phyloP scores from a whole-genome alignment of 30 jellyfish, hydroid and myxozoan species.

The Sanderia malayensis region DNA sequence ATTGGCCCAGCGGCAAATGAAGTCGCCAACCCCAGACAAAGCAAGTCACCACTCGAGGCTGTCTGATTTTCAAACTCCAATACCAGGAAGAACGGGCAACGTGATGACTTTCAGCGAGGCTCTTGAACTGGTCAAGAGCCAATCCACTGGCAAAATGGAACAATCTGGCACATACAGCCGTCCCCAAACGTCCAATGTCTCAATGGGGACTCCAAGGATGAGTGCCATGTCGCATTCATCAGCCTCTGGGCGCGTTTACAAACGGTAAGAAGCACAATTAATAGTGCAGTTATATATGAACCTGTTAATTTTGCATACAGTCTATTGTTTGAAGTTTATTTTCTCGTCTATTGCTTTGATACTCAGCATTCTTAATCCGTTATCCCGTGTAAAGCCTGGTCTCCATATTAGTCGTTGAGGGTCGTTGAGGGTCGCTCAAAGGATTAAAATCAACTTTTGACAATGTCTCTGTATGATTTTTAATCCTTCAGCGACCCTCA shows the following conservation, averaged over 20 bases:
- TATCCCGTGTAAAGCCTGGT: too few relatives aligned
- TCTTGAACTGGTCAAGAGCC: conserved; percentile 69
- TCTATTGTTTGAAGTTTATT: too few relatives aligned
- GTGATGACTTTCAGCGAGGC: conserved; percentile 94
- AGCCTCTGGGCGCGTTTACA: conserved; percentile 44
- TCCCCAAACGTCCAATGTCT: conserved; percentile 14
- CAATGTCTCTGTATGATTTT: too few relatives aligned
- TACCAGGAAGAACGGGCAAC: conserved; percentile 69
- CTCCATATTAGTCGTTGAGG: too few relatives aligned
- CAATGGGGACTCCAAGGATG: conserved; percentile 39
- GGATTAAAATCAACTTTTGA: too few relatives aligned
- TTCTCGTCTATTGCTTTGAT: too few relatives aligned
- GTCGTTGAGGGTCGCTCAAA: too few relatives aligned
- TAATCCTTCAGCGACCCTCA: too few relatives aligned
- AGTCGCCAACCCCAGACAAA: conserved; percentile 46
- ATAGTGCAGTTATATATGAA: too few relatives aligned
- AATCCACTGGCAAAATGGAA: conserved; percentile 58
- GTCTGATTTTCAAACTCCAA: conserved; percentile 46
- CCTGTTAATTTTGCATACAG: too few relatives aligned
- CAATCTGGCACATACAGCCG: conserved; percentile 47
- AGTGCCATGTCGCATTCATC: conserved; percentile 30
- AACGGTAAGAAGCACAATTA: conserved; percentile 26
- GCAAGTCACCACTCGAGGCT: conserved; percentile 37
- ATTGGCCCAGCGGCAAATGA: conserved; percentile 31
- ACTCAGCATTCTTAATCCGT: too few relatives aligned